phyloP scores from a whole-genome alignment of 2,888 invertebrate species.

The Sinohyriopsis cumingii region DNA sequence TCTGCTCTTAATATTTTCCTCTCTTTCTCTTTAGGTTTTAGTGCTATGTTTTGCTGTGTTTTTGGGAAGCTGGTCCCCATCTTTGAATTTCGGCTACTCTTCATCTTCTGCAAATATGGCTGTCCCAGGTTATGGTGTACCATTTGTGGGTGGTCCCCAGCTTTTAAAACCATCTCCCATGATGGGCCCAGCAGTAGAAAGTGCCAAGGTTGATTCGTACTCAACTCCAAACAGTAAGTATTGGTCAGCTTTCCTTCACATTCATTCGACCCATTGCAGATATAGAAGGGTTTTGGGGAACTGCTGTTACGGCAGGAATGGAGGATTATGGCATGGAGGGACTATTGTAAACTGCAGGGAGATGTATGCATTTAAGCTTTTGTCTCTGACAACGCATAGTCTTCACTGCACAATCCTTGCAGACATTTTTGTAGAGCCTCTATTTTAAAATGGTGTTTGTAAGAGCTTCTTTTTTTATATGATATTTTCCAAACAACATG shows the following conservation, averaged over 20 bases:
- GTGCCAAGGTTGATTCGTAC: conserved; percentile 56
- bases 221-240: conserved; percentile 65
- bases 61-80: conserved; percentile 69
- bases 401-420: too few species aligned
- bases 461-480: too few species aligned
- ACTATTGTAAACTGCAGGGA: not conserved
- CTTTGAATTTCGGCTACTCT: conserved; percentile 65
- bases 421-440: too few species aligned
- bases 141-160: conserved; percentile 48
- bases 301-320: not conserved
- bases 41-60: conserved; percentile 70
- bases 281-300: not conserved
- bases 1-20: too few species aligned
- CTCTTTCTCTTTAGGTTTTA: conserved; percentile 52
- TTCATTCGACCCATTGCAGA: not conserved
- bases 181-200: conserved; percentile 56
- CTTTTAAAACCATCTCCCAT: conserved; percentile 49
- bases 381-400: too few species aligned
- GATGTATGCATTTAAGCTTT: not conserved
- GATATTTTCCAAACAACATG: too few species aligned
- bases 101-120: conserved; percentile 29
- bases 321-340: not conserved
- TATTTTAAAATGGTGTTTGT: too few species aligned
- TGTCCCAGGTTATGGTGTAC: conserved; percentile 25
- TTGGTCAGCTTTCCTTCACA: conserved; percentile 4